A percentile compares a stretch with the other conserved stretches of the same genome.
phyloP scores from a whole-genome alignment of 2,888 invertebrate genomes.

The Carabus problematicus region DNA sequence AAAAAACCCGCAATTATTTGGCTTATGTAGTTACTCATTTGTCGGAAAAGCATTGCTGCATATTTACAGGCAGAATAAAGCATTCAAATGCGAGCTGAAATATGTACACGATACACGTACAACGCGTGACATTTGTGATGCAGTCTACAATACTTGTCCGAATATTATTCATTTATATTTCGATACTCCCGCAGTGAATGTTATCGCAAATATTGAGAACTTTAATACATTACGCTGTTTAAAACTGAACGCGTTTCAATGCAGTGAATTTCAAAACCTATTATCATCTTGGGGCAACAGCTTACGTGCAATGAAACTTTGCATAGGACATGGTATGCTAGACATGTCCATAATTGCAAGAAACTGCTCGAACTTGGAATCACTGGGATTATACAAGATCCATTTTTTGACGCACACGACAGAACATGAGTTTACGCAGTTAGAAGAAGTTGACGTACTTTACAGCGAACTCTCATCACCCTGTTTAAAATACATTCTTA shows the following conservation, averaged over 20 bases:
- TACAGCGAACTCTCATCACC: constrained; percentile 68
- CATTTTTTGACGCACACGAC: constrained; percentile 66
- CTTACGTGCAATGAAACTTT: constrained; percentile 23
- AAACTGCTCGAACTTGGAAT: constrained; percentile 65
- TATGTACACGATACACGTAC: constrained; percentile 73
- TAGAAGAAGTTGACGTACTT: constrained; percentile 72
- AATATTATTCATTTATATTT: constrained; percentile 70
- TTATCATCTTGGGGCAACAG: constrained; percentile 53
- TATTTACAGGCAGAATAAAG: constrained; percentile 63
- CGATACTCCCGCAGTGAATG: constrained; percentile 67
- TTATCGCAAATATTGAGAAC: constrained; percentile 62
- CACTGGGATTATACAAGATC: constrained; percentile 72
- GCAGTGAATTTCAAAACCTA: constrained; percentile 67
- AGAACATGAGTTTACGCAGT: constrained; percentile 63
- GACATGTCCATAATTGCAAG: constrained; percentile 67
- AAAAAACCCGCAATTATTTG: constrained; percentile 69
- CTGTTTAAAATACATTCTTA: constrained; percentile 68
- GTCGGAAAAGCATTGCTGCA: constrained; percentile 69
- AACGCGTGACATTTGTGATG: constrained; percentile 65
- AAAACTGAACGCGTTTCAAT: constrained; percentile 69
- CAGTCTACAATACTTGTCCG: constrained; percentile 69
- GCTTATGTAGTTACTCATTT: constrained; percentile 72
- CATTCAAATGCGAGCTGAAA: constrained; percentile 69
- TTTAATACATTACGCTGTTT: constrained; percentile 63
- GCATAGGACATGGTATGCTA: constrained; percentile 56